Base-by-base conservation (phyloP, 2,797 vertebrate genomes). In the Rhinogobio ventralis region DNA sequence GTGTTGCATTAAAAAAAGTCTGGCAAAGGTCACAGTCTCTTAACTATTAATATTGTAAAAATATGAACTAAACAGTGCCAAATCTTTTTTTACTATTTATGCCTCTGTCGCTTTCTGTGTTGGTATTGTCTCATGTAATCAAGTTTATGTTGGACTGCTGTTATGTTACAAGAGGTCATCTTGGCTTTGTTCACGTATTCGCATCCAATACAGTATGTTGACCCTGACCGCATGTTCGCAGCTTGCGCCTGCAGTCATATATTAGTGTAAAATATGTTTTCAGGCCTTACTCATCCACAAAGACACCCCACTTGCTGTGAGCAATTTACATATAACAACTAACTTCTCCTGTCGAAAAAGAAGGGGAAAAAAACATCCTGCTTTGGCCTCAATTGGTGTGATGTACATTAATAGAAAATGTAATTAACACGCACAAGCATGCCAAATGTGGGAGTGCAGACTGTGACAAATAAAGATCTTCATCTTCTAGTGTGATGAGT, bases 371-470 rank as follows among this genome's bases (percentile, higher is more conserved):
- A 57, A 57, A 76, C 23, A 76, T 39, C 33, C 33, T 57, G 5
- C 33, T 25, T 15, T 33, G 53, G 13, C 33, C 33, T 25, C 13
- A 68, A 36, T 36, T 45, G 55, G 5, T 51, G 55, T 79, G 73
- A 78, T 62, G 66, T 60, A 60, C 57, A 76, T 42, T 64, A 42
- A n/a, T 74, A 66, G 42, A 86, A 86, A 87, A 86, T 78, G 51
- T 42, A 79, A 84, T 80, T 72, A 72, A 49, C 68, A 75, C 30
- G 3, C 46, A 51, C 53, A 64, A 72, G 49, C 64, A 79, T 75
- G 74, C 28, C 28, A 23, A 36, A 66, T 76, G 68, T 87, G 83
- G 64, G 83, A 73, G 80, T 85, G 73, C 78, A 76, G 53, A 57
- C 20, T 80, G 77, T 82, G 74, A 78, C 39, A 64, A 39, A 10